Evolutionary conservation across 1,140 invertebrate genomes (phyloP), one percentile per base, ranked within the genome.

Genomic region (Aphis gossypii): DNA sequence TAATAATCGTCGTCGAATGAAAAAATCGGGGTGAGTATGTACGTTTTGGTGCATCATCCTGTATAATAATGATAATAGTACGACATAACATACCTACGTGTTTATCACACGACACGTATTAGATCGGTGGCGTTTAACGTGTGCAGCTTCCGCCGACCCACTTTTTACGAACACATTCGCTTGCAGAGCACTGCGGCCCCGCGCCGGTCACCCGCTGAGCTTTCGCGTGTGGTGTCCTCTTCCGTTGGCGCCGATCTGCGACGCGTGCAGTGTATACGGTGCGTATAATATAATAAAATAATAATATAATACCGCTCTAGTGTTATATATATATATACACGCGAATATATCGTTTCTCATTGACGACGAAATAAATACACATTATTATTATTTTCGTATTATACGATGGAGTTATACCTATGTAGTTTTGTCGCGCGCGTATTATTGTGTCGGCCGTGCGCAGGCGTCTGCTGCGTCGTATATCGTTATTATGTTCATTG

Each of bases 201-300:
- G 84, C 41, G 41, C 23, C 87, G 87, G n/a, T 25, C 46, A 51
- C 87, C 87, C 35, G 87, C 87, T 54, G 87, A 89, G 87, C 87
- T 89, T 89, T 89, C 87, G 87, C 87, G 46, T n/a, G 9, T 68
- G 30, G 41, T 30, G 44, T 46, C 84, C 38, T 86, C 84, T 86
- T 86, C 84, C 25, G 44, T 86, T 86, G 84, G 84, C 84, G 84
- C 84, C 84, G 38, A 46, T 18, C 5, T 76, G 60, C 30, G 60
- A 76, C 60, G 60, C 60, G 60, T 76, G n/a, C 60, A 60, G 30
- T 60, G 56, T 60, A 14, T 51, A 18, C 48, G 48, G 48, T 51
- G 48, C 14, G 48, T 76, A 76, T 76, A 54, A 76, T 76, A 54
- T 54, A 54, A 82, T 76, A 83, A 83, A 20, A 83, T 38, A 41